Evolutionary conservation across 30 jellyfish, hydroid and myxozoan genomes (phyloP).

Genomic region (Hydractinia symbiolongicarpus): DNA sequence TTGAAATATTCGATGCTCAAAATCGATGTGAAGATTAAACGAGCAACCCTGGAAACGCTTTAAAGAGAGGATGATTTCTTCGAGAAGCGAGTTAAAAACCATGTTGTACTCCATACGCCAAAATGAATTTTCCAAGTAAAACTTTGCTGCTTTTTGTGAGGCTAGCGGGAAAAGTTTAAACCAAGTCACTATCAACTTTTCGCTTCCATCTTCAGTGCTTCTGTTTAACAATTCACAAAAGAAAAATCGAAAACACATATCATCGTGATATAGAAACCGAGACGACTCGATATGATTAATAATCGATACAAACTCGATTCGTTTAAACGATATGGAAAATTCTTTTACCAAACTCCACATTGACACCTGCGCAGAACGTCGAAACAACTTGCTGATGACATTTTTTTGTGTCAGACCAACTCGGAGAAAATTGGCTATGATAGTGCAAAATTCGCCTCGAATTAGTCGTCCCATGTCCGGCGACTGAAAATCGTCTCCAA

Average conservation of each 20-base stretch:
- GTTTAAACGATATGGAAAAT: constrained; percentile 7
- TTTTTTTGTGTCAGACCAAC: constrained; percentile 17
- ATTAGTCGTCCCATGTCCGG: constrained; percentile 10
- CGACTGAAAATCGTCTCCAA: constrained; percentile 12
- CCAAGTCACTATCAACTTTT: neutral
- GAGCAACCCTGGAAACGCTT: constrained; percentile 10
- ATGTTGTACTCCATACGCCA: constrained; percentile 12
- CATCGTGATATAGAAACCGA: neutral
- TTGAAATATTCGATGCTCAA: neutral
- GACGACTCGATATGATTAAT: neutral
- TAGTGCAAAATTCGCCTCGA: constrained; percentile 14
- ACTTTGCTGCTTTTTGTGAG: neutral
- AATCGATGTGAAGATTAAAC: constrained; percentile 6
- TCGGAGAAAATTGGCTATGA: constrained; percentile 9
- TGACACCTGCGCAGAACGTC: neutral
- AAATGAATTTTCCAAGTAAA: constrained; percentile 10
- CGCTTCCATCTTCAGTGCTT: constrained; percentile 7
- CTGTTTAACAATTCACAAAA: constrained; percentile 23
- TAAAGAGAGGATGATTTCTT: constrained; percentile 8
- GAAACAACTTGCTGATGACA: neutral
- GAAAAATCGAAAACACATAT: constrained; percentile 8
- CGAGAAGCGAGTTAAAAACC: neutral
- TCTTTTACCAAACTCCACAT: neutral
- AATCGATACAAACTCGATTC: neutral
- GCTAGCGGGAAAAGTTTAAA: neutral